Conservation (phyloP, 2,888 invertebrate genomes). For the Psylliodes chrysocephalus region DNA sequence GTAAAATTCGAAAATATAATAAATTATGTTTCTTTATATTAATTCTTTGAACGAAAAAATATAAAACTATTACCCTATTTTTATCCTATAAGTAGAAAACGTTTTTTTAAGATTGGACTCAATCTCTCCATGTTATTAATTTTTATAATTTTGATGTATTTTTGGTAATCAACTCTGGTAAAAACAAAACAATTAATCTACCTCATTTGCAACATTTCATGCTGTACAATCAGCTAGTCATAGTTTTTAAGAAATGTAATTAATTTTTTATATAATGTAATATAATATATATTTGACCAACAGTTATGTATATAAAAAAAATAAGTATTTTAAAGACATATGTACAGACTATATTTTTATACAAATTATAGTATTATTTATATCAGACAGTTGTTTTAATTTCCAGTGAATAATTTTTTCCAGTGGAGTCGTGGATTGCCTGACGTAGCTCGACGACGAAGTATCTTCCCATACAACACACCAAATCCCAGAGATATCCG, state of each 20-base stretch:
- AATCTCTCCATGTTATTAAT: too few species aligned
- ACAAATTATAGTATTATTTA: slow-evolving; percentile 64
- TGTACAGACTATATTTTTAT: slow-evolving; percentile 63
- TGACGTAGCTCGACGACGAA: too few species aligned
- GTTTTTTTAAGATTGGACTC: too few species aligned
- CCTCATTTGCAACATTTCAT: slow-evolving; percentile 65
- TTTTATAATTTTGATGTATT: slow-evolving; percentile 30
- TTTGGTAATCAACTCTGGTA: slow-evolving; percentile 43
- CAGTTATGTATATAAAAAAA: slow-evolving; percentile 51
- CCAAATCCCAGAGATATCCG: too few species aligned
- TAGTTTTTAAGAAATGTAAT: slow-evolving; percentile 59
- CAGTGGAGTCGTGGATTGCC: too few species aligned
- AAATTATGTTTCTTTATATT: too few species aligned
- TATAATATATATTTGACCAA: slow-evolving; percentile 51
- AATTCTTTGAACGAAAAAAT: too few species aligned
- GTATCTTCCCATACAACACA: too few species aligned
- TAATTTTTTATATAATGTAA: slow-evolving; percentile 53
- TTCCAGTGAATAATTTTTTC: too few species aligned
- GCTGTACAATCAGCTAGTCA: slow-evolving; percentile 66
- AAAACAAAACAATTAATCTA: slow-evolving; percentile 59
- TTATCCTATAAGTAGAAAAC: too few species aligned
- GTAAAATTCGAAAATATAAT: too few species aligned
- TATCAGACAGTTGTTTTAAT: slow-evolving; percentile 44
- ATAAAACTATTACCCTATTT: too few species aligned
- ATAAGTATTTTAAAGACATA: slow-evolving; percentile 54